These are phyloP conservation scores for Acanthopagrus latus DNA, from an alignment of 2,797 vertebrate species.

Conservation along the genomic window DNA sequence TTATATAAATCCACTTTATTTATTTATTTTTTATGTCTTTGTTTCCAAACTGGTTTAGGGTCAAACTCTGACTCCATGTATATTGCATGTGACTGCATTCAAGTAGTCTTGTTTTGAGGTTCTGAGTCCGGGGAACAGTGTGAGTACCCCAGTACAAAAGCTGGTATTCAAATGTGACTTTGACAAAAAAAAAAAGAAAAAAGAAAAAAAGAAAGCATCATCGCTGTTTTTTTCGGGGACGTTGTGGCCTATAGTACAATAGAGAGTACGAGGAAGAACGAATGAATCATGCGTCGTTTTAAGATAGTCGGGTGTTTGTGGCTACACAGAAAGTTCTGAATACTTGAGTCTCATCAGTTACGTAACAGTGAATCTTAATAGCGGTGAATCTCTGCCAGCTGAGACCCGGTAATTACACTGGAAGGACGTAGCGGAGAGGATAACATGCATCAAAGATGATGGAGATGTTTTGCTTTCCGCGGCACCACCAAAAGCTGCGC, in stretches of 20 bases:
- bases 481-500: background rate
- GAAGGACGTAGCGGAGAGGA: conserved; percentile 20
- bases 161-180: background rate
- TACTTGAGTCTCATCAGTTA: conserved; percentile 37
- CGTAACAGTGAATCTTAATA: conserved; percentile 40
- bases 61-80: background rate
- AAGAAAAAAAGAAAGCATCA: background rate
- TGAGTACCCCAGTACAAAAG: background rate
- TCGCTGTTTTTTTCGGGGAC: background rate
- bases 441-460: conserved; percentile 25
- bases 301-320: conserved; percentile 1
- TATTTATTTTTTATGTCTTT: conserved; percentile 11
- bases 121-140: background rate
- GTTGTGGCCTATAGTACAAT: background rate
- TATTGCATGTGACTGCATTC: background rate
- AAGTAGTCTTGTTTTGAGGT: conserved; percentile 4
- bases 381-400: conserved; percentile 15
- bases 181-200: too few relatives aligned
- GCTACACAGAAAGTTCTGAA: conserved; percentile 23
- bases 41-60: conserved; percentile 11
- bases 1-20: conserved; percentile 10
- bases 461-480: conserved; percentile 16
- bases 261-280: background rate
- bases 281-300: background rate
- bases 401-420: conserved; percentile 32